Conservation (phyloP, 2,797 vertebrate species). For the Enteromius anoplus region DNA sequence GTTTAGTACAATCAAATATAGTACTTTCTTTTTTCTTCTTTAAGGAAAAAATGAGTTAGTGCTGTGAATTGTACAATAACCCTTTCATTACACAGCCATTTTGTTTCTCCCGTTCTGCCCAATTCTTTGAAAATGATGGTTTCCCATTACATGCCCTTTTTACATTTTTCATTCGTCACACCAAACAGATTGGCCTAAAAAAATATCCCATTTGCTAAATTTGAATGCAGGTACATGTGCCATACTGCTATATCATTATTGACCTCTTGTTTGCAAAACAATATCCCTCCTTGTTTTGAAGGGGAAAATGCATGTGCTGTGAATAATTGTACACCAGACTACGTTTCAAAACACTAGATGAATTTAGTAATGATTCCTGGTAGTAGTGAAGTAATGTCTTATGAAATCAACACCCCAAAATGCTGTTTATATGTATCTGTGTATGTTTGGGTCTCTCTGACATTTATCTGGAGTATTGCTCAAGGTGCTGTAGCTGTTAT, state of each 20-base stretch:
- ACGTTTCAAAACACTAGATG: not conserved
- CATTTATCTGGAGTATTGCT: slow-evolving; percentile 57
- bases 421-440: slow-evolving; percentile 27
- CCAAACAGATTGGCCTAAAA: not conserved
- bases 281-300: no score
- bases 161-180: not conserved
- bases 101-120: not conserved
- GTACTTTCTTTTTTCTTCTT: not conserved
- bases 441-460: slow-evolving; percentile 37
- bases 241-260: not conserved
- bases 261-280: not conserved
- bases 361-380: slow-evolving; percentile 29
- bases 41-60: not conserved
- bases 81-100: not conserved
- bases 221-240: not conserved
- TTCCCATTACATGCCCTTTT: not conserved
- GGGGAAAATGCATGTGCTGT: not conserved
- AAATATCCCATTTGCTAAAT: not conserved
- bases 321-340: slow-evolving; percentile 20
- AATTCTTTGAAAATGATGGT: not conserved
- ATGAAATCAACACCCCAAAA: slow-evolving; percentile 24
- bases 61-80: not conserved
- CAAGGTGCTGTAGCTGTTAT: slow-evolving; percentile 57
- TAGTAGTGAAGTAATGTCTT: slow-evolving; percentile 12
- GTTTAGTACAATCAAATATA: not conserved